Percentiles rank a stretch among this genome's conserved stretches.
Conservation (phyloP, 2,797 vertebrate genomes). For the Sebastes kiyomatsui region DNA sequence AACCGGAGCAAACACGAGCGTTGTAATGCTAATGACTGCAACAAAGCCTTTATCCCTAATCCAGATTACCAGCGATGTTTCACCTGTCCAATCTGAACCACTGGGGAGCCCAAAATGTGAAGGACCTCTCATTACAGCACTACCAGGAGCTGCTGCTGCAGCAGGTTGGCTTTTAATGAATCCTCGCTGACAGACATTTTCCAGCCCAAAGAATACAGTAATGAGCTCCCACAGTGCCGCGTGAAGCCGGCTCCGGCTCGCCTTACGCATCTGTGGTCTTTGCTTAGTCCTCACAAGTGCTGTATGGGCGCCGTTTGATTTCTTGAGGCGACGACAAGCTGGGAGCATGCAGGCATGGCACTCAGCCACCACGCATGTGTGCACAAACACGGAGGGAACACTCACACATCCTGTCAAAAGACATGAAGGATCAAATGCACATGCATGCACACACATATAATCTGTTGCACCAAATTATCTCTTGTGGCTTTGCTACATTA, state of each 20-base stretch:
- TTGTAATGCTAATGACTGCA: slow-evolving; percentile 19
- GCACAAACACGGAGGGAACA: slow-evolving; percentile 2
- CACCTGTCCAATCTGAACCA: slow-evolving; percentile 46
- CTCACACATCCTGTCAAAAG: not conserved
- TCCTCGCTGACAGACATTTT: slow-evolving; percentile 75
- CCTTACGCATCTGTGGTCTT: slow-evolving; percentile 39
- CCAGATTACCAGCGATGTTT: slow-evolving; percentile 36
- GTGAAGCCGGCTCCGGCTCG: slow-evolving; percentile 17
- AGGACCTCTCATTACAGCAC: slow-evolving; percentile 55
- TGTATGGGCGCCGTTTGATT: slow-evolving; percentile 4
- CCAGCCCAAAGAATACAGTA: slow-evolving; percentile 74
- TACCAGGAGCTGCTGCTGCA: slow-evolving; percentile 54
- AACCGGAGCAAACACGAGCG: not conserved
- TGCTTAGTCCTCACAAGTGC: not conserved
- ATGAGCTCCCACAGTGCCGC: slow-evolving; percentile 76
- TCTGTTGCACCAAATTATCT: not conserved
- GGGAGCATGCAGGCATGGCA: not conserved
- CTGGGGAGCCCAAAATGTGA: slow-evolving; percentile 18
- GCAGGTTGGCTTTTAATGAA: slow-evolving; percentile 74
- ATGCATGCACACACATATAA: not conserved
- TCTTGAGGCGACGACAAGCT: slow-evolving; percentile 6
- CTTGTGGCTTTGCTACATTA: not conserved
- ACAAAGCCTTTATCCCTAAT: not conserved
- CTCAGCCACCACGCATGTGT: slow-evolving; percentile 20
- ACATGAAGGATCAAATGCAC: not conserved